A percentile compares a stretch with the other conserved stretches of the same genome.
Conservation (phyloP, 2,113 vertebrate species). For the Erpornis zantholeuca region DNA sequence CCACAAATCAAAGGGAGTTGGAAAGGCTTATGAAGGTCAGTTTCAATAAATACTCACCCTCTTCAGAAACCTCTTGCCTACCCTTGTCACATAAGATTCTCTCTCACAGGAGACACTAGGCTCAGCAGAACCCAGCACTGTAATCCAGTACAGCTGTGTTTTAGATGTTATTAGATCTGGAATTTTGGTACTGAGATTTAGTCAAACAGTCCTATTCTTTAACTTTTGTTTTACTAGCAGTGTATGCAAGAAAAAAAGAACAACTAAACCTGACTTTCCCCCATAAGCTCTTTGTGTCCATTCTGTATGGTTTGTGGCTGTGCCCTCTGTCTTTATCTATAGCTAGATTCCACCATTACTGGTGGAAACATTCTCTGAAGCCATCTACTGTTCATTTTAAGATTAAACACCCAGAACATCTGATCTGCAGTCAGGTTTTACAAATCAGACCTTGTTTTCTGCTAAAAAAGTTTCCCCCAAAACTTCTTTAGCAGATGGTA, state of each 20-base stretch:
- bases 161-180: background rate
- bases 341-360: background rate
- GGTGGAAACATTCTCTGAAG: background rate
- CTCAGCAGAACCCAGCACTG: background rate
- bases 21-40: background rate
- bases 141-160: background rate
- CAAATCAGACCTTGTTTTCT: slow-evolving; percentile 48
- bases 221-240: background rate
- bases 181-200: background rate
- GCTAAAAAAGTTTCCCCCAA: slow-evolving; percentile 45
- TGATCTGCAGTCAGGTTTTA: slow-evolving; percentile 22
- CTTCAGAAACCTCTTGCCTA: background rate
- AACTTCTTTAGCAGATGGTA: slow-evolving; percentile 63
- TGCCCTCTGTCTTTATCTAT: background rate
- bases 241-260: too few relatives aligned
- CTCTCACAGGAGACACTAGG: background rate
- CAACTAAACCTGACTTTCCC: background rate
- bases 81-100: background rate
- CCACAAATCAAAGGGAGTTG: background rate
- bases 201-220: background rate
- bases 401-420: background rate
- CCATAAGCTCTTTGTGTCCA: background rate
- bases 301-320: background rate
- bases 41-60: background rate
- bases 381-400: slow-evolving; percentile 29